phyloP scores from a whole-genome alignment of 2,113 vertebrate genomes.

The Pipa parva region DNA sequence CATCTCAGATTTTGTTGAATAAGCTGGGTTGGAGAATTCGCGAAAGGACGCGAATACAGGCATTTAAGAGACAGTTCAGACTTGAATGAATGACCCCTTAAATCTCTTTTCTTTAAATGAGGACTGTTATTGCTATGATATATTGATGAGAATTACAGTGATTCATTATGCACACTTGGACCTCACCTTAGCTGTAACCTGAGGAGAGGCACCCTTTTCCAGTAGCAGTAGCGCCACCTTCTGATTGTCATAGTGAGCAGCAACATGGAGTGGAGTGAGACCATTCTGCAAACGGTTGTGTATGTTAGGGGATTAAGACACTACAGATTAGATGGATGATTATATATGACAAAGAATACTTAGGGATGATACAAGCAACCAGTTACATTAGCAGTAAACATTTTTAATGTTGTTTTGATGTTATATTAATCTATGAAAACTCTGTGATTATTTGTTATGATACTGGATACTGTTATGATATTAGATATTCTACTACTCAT shows the following conservation, averaged over 20 bases:
- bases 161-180: background rate
- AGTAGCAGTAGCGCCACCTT: constrained; percentile 92
- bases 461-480: background rate
- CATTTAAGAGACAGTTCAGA: too few species aligned
- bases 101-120: too few species aligned
- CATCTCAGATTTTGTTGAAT: too few species aligned
- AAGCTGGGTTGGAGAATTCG: too few species aligned
- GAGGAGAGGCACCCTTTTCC: constrained; percentile 93
- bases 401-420: background rate
- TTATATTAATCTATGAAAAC: background rate
- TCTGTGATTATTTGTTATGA: background rate
- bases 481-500: too few species aligned
- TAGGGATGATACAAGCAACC: background rate
- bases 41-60: too few species aligned
- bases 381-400: constrained; percentile 1
- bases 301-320: constrained; percentile 48
- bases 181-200: constrained; percentile 91
- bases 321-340: background rate
- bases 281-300: constrained; percentile 82
- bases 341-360: background rate
- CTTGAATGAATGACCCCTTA: too few species aligned
- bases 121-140: too few species aligned
- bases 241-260: constrained; percentile 98
- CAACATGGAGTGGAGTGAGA: constrained; percentile 94
- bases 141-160: too few species aligned